phyloP scores from a whole-genome alignment of 2,888 invertebrate species.

The Plagodis pulveraria region DNA sequence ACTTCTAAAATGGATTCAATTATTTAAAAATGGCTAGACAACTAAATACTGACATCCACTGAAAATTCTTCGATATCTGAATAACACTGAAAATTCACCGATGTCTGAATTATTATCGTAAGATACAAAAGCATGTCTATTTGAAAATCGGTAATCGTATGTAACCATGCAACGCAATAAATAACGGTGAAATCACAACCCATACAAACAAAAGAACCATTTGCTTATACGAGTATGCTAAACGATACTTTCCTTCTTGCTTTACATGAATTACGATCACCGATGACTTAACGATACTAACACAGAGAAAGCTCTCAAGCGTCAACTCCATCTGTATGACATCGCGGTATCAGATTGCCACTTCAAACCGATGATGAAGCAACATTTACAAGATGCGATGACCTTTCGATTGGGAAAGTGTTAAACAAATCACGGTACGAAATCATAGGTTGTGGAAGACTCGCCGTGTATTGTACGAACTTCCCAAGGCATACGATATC shows the following conservation, averaged over 20 bases:
- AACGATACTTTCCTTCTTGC: constrained; percentile 33
- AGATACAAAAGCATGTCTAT: no score
- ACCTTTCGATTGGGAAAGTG: constrained; percentile 53
- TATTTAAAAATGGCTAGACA: no score
- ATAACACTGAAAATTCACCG: no score
- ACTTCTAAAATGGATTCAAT: no score
- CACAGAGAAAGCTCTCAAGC: constrained; percentile 46
- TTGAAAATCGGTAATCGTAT: constrained; percentile 7
- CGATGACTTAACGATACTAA: constrained; percentile 20
- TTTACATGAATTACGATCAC: constrained; percentile 31
- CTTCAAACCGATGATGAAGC: constrained; percentile 51
- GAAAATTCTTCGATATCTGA: no score
- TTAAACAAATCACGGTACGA: constrained; percentile 27
- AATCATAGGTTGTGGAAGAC: constrained; percentile 19
- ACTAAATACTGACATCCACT: no score
- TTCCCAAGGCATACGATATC: constrained; percentile 72
- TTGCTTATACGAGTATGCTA: constrained; percentile 16
- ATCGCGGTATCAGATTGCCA: constrained; percentile 37
- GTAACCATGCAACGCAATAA: constrained; percentile 8
- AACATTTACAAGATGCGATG: constrained; percentile 44
- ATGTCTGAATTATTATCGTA: no score
- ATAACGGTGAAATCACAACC: constrained; percentile 22
- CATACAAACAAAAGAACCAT: constrained; percentile 16
- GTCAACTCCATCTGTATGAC: constrained; percentile 24
- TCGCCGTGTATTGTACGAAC: constrained; percentile 28